These are phyloP conservation scores for Cyprinus carpio DNA, from an alignment of 2,113 vertebrate genomes.

Conservation along the genomic window DNA sequence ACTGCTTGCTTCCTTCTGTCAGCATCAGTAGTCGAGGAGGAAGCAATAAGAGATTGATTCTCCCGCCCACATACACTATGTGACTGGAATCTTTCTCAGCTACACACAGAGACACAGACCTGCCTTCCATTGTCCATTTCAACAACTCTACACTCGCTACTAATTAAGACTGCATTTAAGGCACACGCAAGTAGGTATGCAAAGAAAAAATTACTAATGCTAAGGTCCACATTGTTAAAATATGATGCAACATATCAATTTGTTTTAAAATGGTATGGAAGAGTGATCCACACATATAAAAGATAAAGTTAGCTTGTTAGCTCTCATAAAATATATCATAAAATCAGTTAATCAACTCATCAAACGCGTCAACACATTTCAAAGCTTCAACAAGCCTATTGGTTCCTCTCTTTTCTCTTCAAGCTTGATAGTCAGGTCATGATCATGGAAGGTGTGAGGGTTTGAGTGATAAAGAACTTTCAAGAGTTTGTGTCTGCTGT, in stretches of 20 bases:
- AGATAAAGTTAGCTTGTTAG: background rate
- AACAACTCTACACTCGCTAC: background rate
- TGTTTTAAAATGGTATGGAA: background rate
- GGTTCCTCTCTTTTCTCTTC: background rate
- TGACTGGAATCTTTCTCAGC: background rate
- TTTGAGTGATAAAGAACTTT: background rate
- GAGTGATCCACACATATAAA: background rate
- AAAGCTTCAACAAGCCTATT: background rate
- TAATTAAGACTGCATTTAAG: too few relatives aligned
- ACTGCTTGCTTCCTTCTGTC: background rate
- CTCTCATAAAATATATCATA: slow-evolving; percentile 40
- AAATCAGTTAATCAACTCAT: background rate
- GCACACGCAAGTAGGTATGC: background rate
- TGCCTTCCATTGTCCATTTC: background rate
- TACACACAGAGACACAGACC: background rate
- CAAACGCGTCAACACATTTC: background rate
- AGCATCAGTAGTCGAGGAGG: slow-evolving; percentile 5
- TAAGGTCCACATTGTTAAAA: background rate
- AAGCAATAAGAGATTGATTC: background rate
- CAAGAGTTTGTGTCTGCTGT: slow-evolving; percentile 43
- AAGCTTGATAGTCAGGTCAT: slow-evolving; percentile 33
- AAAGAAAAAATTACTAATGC: background rate
- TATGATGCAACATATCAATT: slow-evolving; percentile 2
- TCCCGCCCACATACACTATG: background rate
- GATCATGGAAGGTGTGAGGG: slow-evolving; percentile 47